phyloP scores from a whole-genome alignment of 2,113 vertebrate genomes.

The Choloepus hoffmanni region DNA sequence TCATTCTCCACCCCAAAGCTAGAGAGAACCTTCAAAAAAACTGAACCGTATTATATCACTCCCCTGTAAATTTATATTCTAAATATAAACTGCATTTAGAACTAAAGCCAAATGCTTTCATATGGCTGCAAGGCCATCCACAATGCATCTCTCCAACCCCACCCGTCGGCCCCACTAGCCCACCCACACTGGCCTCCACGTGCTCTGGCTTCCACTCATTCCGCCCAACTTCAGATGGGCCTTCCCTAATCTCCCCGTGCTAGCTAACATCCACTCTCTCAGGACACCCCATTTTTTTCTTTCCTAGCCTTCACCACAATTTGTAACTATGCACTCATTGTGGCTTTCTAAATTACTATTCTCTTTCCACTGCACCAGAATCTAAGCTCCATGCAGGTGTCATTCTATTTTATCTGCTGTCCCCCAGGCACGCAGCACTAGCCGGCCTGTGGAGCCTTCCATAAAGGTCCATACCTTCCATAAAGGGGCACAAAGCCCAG shows the following conservation, averaged over 20 bases:
- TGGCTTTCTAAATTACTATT: neutral
- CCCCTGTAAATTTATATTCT: neutral
- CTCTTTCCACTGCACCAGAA: neutral
- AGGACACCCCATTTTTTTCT: neutral
- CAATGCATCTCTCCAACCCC: accelerated
- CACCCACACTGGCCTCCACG: neutral
- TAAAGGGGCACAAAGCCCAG: no score
- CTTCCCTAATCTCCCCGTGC: neutral
- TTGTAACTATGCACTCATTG: neutral
- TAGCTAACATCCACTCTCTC: neutral
- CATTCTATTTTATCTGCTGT: neutral
- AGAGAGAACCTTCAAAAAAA: neutral
- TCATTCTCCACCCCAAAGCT: neutral
- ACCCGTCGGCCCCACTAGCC: accelerated
- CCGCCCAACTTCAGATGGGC: neutral
- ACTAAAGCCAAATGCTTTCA: neutral
- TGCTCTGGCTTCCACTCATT: neutral
- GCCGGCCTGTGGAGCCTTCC: neutral
- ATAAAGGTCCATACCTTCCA: no score
- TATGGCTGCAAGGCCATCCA: neutral
- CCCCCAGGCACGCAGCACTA: neutral
- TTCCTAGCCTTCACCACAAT: neutral
- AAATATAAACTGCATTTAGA: neutral
- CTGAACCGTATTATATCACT: neutral
- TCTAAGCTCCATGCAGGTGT: neutral